Conservation (phyloP, 2,888 invertebrate genomes). For the Vannuccia rotundouncinata region DNA sequence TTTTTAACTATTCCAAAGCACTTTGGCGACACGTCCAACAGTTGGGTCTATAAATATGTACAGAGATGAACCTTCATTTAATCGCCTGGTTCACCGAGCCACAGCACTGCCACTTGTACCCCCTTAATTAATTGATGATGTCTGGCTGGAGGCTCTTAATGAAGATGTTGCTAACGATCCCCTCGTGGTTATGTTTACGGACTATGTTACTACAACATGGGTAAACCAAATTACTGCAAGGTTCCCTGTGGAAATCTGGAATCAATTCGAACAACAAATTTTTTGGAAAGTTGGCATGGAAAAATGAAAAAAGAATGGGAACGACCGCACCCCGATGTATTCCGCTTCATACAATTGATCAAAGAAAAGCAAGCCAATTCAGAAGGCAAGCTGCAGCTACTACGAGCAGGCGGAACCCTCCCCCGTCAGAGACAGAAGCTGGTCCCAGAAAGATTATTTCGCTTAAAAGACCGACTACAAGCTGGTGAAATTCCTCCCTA, state of each 20-base stretch:
- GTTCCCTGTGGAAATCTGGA: constrained; percentile 19
- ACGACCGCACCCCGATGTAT: neutral
- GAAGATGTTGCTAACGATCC: neutral
- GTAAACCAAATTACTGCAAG: neutral
- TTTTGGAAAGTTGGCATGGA: neutral
- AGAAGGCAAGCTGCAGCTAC: constrained; percentile 18
- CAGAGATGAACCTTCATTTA: constrained; percentile 15
- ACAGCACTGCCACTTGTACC: constrained; percentile 58
- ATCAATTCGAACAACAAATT: neutral
- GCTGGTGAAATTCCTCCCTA: constrained; percentile 26
- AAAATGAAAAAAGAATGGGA: neutral
- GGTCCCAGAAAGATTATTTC: constrained; percentile 19
- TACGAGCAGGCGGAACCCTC: constrained; percentile 26
- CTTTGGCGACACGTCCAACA: constrained; percentile 6
- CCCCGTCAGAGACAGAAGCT: constrained; percentile 13
- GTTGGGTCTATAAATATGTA: constrained; percentile 3
- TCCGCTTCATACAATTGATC: constrained; percentile 14
- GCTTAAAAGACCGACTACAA: constrained; percentile 18
- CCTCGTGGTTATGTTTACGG: neutral
- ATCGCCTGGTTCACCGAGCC: constrained; percentile 12
- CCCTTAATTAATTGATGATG: constrained; percentile 21
- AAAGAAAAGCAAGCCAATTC: constrained; percentile 18
- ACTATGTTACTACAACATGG: constrained; percentile 18
- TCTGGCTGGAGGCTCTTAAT: neutral
- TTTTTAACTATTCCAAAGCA: neutral